A percentile compares a stretch with the other conserved stretches of the same genome.
phyloP scores from a whole-genome alignment of 2,113 vertebrate species.

The Melanocharis versteri region DNA sequence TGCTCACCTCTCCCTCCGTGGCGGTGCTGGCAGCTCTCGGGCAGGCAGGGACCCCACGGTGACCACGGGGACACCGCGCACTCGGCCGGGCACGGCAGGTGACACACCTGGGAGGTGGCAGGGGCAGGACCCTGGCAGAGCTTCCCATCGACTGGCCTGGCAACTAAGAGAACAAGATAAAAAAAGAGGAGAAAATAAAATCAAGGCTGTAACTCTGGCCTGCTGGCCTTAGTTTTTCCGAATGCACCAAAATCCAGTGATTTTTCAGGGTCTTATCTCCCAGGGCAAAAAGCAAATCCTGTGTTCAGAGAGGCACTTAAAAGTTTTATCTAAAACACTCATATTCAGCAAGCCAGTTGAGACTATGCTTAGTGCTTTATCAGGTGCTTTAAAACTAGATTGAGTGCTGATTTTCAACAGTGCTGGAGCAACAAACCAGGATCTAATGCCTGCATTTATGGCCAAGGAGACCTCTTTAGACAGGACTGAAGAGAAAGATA shows the following conservation, averaged over 20 bases:
- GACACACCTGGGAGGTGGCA: slow-evolving; percentile 78
- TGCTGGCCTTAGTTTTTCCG: not conserved
- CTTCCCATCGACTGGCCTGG: slow-evolving; percentile 80
- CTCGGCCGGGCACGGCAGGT: slow-evolving; percentile 76
- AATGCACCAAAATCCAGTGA: not conserved
- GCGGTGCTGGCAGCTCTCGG: slow-evolving; percentile 84
- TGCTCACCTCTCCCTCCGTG: slow-evolving; percentile 84
- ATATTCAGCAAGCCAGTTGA: not conserved
- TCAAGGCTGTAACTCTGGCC: not conserved
- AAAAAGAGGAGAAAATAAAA: not conserved
- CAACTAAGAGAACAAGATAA: slow-evolving; percentile 60
- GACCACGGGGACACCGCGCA: slow-evolving; percentile 87
- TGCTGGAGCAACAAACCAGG: not conserved
- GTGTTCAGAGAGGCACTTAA: not conserved
- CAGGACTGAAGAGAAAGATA: accelerated
- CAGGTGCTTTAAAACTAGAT: not conserved
- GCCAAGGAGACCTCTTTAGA: not conserved
- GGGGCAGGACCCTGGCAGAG: slow-evolving; percentile 80
- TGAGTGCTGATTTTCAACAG: not conserved
- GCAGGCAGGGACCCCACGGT: slow-evolving; percentile 82
- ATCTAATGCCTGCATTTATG: not conserved
- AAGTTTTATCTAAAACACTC: not conserved
- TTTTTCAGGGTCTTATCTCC: not conserved
- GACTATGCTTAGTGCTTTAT: not conserved
- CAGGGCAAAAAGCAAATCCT: not conserved